Evolutionary conservation across 1,140 invertebrate species (phyloP).

Genomic region (Scaptomyza graminum): DNA sequence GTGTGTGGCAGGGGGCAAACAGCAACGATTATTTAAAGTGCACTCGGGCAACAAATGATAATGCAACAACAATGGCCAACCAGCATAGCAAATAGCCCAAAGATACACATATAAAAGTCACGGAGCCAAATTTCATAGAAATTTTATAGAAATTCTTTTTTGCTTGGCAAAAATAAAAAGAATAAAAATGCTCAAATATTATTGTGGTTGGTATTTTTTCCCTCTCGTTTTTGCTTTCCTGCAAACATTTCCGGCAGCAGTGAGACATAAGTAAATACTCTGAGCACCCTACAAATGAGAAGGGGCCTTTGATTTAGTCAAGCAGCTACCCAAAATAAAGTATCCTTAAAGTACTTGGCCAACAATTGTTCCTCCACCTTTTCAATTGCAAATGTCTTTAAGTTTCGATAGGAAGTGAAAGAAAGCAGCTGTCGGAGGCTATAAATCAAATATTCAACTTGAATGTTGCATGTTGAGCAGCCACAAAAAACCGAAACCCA

Average conservation of each 20-base stretch:
- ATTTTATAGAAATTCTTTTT: conserved; percentile 5
- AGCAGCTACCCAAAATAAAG: too few species aligned
- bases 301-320: background rate
- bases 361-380: background rate
- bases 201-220: background rate
- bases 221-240: too few species aligned
- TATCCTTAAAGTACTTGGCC: background rate
- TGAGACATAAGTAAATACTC: background rate
- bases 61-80: conserved; percentile 39
- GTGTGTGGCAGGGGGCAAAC: too few species aligned
- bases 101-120: conserved; percentile 66
- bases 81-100: conserved; percentile 51
- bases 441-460: conserved; percentile 48
- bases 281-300: background rate
- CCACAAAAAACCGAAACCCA: conserved; percentile 35
- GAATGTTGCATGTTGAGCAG: conserved; percentile 54
- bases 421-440: background rate
- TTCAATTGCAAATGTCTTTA: background rate
- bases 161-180: conserved; percentile 5
- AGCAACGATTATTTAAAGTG: conserved; percentile 79
- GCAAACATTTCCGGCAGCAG: conserved; percentile 53
- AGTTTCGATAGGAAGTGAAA: background rate
- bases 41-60: conserved; percentile 78
- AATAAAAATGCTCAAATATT: conserved; percentile 3
- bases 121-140: conserved; percentile 72